Base-by-base conservation (phyloP, 2,888 invertebrate genomes). In the Creontiades dilutus region DNA sequence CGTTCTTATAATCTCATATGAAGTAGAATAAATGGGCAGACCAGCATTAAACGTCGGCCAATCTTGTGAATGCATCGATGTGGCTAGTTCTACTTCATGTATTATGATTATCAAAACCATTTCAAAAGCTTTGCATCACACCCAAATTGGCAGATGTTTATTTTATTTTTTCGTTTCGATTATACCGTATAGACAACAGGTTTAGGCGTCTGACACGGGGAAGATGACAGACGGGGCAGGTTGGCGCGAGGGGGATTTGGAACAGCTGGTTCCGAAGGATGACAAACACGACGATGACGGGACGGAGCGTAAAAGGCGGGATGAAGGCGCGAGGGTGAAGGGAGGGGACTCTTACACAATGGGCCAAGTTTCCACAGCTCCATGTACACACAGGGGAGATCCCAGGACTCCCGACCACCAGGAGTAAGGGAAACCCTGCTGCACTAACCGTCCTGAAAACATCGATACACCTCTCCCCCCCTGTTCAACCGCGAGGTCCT, bases 401-500 rank as follows among this genome's bases (percentile, higher is more conserved):
- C 19, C 37, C 46, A 52, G 80, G 87, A 27, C 27, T 27, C n/a
- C n/a, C 1, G 14, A 12, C 5, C 3, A 3, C n/a, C 16, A 61
- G 86, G 48, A 84, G 84, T 47, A 19, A 52, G 84, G 47, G 82
- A n/a, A 37, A 37, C 37, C 37, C 37, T 7, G 3, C 37, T 37
- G 82, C 23, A 86, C 86, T 86, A 61, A 0, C 37, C 68, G 61
- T 86, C 68, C 61, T 61, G 86, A 86, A 86, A 86, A 86, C 61
- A 68, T 14, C 55, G 52, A 14, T 3, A 5, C 80, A 0, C 37
- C 37, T 7, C 37, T 7, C 7, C n/a, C n/a, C n/a, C n/a, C n/a
- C n/a, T n/a, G n/a, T n/a, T n/a, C n/a, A n/a, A n/a, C n/a, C 16
- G 23, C 12, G 23, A 23, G 52, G 16, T 78, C 48, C 47, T 82